A percentile compares a stretch with the other conserved stretches of the same genome.
These are phyloP conservation scores for Rhipidura dahli DNA, from an alignment of 2,113 vertebrate species.

Conservation along the genomic window DNA sequence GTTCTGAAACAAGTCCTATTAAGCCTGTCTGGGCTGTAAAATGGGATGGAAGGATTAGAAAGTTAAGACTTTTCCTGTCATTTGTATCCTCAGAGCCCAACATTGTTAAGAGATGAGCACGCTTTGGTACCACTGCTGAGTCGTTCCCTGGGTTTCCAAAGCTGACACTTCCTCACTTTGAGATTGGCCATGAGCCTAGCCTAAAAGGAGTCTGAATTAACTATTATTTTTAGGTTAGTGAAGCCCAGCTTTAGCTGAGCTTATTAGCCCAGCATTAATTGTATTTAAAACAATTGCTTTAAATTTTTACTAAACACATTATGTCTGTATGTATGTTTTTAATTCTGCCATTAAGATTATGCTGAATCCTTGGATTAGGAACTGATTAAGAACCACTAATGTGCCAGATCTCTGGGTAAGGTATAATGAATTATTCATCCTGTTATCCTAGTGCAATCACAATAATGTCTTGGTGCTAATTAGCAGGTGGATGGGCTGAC, in stretches of 20 bases:
- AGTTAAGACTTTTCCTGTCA: neutral
- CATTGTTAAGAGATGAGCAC: neutral
- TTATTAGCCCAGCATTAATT: neutral
- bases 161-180: neutral
- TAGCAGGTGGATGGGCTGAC: neutral
- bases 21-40: neutral
- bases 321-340: neutral
- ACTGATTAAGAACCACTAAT: neutral
- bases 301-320: neutral
- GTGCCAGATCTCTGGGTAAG: neutral
- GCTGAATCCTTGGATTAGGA: neutral
- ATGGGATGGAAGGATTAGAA: neutral
- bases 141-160: neutral
- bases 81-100: neutral
- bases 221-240: neutral
- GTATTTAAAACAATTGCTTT: neutral
- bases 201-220: neutral
- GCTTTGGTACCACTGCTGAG: neutral
- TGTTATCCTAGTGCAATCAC: neutral
- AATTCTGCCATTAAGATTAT: neutral
- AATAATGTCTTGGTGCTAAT: neutral
- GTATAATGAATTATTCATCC: constrained; percentile 4
- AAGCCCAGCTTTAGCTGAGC: neutral
- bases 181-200: neutral
- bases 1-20: neutral